These are phyloP conservation scores for Balaenoptera acutorostrata DNA, from an alignment of 2,113 vertebrate genomes.

Conservation along the genomic window DNA sequence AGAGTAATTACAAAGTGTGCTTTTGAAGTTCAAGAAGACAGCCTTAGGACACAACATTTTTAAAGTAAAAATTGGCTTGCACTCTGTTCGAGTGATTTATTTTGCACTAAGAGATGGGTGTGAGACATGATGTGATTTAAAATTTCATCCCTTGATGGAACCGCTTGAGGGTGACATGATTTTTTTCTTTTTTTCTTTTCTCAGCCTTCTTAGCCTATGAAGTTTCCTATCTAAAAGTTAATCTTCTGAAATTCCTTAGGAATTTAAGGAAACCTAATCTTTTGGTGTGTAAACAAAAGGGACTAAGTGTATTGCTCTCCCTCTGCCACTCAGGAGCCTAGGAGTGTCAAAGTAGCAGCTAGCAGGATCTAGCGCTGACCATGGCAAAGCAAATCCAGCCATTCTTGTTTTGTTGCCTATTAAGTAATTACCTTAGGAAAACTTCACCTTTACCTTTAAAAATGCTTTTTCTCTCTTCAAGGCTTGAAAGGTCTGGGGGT, in stretches of 20 bases:
- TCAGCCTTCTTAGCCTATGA: constrained; percentile 70
- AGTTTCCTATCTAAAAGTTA: constrained; percentile 72
- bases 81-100: constrained; percentile 96
- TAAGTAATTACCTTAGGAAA: not conserved
- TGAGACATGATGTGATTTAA: constrained; percentile 97
- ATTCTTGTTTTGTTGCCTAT: not conserved
- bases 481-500: not conserved
- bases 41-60: constrained; percentile 92
- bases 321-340: not conserved
- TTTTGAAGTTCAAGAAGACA: constrained; percentile 93
- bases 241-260: constrained; percentile 73
- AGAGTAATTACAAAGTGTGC: constrained; percentile 90
- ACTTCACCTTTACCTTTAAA: not conserved
- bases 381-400: not conserved
- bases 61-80: constrained; percentile 89
- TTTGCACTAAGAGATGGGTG: constrained; percentile 88
- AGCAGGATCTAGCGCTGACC: not conserved
- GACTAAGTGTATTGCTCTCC: constrained; percentile 1
- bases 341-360: not conserved
- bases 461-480: not conserved
- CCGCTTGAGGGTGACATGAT: constrained; percentile 82
- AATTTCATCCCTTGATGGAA: constrained; percentile 91
- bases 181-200: constrained; percentile 64
- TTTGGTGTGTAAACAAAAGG: constrained; percentile 59
- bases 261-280: constrained; percentile 68